Conservation (phyloP, 2,888 invertebrate species). For the Microctonus hyperodae region DNA sequence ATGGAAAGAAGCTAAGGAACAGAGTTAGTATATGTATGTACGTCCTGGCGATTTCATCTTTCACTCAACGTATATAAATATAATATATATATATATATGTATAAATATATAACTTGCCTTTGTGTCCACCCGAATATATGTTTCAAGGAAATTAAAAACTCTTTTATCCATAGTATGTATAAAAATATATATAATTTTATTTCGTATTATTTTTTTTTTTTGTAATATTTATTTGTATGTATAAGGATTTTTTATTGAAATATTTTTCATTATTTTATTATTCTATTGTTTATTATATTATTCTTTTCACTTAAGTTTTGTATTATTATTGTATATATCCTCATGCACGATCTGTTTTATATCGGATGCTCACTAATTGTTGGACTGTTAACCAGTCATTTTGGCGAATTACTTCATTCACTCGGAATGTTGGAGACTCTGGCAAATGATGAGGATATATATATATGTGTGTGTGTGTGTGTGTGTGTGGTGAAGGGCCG, state of each 20-base stretch:
- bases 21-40: slow-evolving; percentile 37
- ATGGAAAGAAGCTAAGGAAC: slow-evolving; percentile 55
- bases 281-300: slow-evolving; percentile 10
- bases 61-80: slow-evolving; percentile 16
- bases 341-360: slow-evolving; percentile 8
- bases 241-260: not conserved
- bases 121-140: slow-evolving; percentile 35
- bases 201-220: not conserved
- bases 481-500: slow-evolving; percentile 33
- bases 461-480: not conserved
- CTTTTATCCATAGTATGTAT: not conserved
- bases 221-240: not conserved
- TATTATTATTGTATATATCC: not conserved
- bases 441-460: slow-evolving; percentile 6
- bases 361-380: slow-evolving; percentile 13
- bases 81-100: slow-evolving; percentile 24
- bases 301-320: not conserved
- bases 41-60: slow-evolving; percentile 36
- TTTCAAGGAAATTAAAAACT: slow-evolving; percentile 30
- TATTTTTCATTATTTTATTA: slow-evolving; percentile 10
- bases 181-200: not conserved
- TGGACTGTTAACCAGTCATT: slow-evolving; percentile 16
- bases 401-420: slow-evolving; percentile 29
- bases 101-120: too few relatives aligned
- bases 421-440: slow-evolving; percentile 20